Evolutionary conservation across 2,113 vertebrate species (phyloP), one percentile per base, ranked within the genome.

Genomic region (Silurus glanis): DNA sequence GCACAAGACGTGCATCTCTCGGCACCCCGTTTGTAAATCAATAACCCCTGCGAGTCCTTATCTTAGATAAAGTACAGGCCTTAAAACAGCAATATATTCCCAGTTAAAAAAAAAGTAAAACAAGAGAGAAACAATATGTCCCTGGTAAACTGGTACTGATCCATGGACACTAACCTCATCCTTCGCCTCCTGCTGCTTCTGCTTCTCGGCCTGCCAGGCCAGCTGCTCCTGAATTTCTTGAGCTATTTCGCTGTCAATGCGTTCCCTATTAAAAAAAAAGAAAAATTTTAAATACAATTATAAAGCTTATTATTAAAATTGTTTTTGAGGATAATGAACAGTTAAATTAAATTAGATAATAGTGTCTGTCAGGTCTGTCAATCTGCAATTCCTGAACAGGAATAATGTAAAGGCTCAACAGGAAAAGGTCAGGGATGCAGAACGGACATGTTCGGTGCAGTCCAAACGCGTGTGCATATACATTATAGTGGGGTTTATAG

Each of bases 211-310:
- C 93, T 98, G 97, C 90, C 96, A 95, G 2, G 96, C 94, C 88
- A 99, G 95, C 91, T 97, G 94, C 90, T 97, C 97, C 91, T 99
- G 98, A 92, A 99, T 97, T 94, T 96, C 98, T 90, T 97, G 96
- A 90, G 98, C 98, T 0, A 99, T 97, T 94, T 98, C 97, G 0
- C 92, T 96, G 88, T 99, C 98, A 83, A 96, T 96, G 0, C 90
- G 96, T 90, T 97, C 98, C 67, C 98, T 99, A 88, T 56, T 83
- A 62, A 56, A 28, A 66, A 9, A 74, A 61, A 59, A 72, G 53
- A 37, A 85, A 23, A 56, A 25, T 21, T 69, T 51, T 6, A 82
- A 62, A 80, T 1, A 19, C 1, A 25, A 81, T 58, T 13, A 53
- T 25, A 62, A 72, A 56, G 56, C 37, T 37, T 37, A 37, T 37